Base-by-base conservation (phyloP, 2,113 vertebrate species). In the Stigmatopora argus region DNA sequence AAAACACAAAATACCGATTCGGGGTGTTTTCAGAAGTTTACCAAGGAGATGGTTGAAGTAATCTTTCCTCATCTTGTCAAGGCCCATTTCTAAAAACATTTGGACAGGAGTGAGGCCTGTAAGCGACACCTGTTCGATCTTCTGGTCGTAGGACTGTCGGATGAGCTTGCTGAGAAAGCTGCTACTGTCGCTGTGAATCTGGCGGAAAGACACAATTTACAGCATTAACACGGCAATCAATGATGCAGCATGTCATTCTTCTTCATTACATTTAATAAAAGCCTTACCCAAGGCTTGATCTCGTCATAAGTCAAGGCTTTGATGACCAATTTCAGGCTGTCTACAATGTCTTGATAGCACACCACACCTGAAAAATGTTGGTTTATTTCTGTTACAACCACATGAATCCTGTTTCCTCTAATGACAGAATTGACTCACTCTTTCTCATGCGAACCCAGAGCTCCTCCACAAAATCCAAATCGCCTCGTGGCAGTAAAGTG, bases 61-160 rank as follows among this genome's bases (percentile, higher is more conserved):
- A 87, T 99, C 96, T 85, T 93, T 98, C 80, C 94, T 95, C 86
- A 98, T 91, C 86, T 98, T 99, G 80, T 98, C 95, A 86, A 99
- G 72, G 59, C 96, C 96, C 75, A 98, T 90, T 83, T 98, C 96
- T 62, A 99, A 89, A 66, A 98, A 90, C 94, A 98, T 98, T 21
- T 89, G 91, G 66, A 96, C 79, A 1, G 96, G 93, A 41, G 85
- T 74, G 65, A 89, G 84, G 18, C 92, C 95, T 26, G 70, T 92
- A 52, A 99, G 93, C 72, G 91, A 76, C 76, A 96, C 75, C 0
- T 64, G 66, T 18, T 94, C 90, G 45, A 94, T 88, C 77, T 87
- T 74, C 44, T 92, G 91, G 18, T 93, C 92, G 60, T 96, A 98
- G 5, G 94, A 98, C 77, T 98, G 93, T 3, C 95, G 89, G 68